Evolutionary conservation across 2,113 vertebrate species (phyloP).

Genomic region (Myocastor coypus): DNA sequence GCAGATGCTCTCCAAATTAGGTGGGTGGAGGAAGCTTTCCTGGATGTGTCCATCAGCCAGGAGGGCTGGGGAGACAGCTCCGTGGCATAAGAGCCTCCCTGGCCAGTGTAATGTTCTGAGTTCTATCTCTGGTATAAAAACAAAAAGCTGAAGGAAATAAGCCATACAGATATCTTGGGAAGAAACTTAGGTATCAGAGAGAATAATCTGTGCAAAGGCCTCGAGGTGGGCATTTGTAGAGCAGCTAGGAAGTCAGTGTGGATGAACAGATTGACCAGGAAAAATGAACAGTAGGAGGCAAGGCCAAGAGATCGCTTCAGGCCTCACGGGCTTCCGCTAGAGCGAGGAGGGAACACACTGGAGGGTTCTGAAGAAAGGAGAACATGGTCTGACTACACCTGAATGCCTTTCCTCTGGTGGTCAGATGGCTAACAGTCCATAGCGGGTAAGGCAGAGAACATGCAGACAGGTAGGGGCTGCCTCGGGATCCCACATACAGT

Average conservation of each 20-base stretch:
- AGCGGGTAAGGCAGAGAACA: too few species aligned
- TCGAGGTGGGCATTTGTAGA: not conserved
- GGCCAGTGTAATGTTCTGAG: too few species aligned
- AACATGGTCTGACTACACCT: not conserved
- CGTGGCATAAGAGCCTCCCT: too few species aligned
- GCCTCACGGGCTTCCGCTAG: not conserved
- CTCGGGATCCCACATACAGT: accelerated
- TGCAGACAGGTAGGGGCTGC: not conserved
- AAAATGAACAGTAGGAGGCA: not conserved
- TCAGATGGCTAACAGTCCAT: not conserved
- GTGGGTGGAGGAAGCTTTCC: not conserved
- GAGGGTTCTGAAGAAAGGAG: not conserved
- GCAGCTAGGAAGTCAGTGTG: not conserved
- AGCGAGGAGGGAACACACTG: not conserved
- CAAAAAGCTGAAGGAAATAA: too few species aligned
- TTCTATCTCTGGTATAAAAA: too few species aligned
- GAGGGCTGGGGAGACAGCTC: too few species aligned
- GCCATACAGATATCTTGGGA: not conserved
- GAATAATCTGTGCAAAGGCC: not conserved
- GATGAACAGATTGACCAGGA: not conserved
- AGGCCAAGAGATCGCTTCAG: not conserved
- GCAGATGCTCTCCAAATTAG: not conserved
- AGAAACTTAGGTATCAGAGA: not conserved
- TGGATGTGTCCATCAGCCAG: not conserved
- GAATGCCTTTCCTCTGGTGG: not conserved